These are phyloP conservation scores for Rotaria magnacalcarata DNA, from an alignment of 2,888 invertebrate species.

Conservation along the genomic window DNA sequence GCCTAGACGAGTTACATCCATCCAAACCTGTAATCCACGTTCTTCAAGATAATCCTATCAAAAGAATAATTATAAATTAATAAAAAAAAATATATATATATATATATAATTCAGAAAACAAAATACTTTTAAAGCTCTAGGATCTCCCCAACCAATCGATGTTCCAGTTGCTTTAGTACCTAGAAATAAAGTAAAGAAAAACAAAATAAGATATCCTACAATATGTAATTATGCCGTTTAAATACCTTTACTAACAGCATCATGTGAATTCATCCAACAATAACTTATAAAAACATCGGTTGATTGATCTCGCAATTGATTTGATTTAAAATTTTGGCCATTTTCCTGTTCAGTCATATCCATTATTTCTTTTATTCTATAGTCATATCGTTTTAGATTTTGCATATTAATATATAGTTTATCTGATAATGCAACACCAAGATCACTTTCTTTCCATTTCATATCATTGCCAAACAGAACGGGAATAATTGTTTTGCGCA, in stretches of 20 bases:
- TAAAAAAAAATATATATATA: background rate
- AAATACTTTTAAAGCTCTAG: slow-evolving; percentile 52
- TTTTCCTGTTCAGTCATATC: slow-evolving; percentile 50
- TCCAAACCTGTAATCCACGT: background rate
- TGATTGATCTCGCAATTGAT: slow-evolving; percentile 1
- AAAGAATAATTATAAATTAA: background rate
- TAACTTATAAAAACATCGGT: slow-evolving; percentile 45
- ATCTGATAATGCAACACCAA: slow-evolving; percentile 33
- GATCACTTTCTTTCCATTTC: slow-evolving; percentile 38
- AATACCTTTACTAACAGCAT: slow-evolving; percentile 51
- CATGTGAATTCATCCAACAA: slow-evolving; percentile 56
- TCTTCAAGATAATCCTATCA: background rate
- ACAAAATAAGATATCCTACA: slow-evolving; percentile 46
- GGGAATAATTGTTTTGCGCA: slow-evolving; percentile 13
- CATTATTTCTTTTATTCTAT: slow-evolving; percentile 53
- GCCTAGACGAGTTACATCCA: slow-evolving; percentile 17
- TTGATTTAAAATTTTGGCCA: background rate
- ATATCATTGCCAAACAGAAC: background rate
- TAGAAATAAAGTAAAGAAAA: background rate
- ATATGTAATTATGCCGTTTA: slow-evolving; percentile 46
- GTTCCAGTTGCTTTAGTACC: background rate
- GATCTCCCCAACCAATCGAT: slow-evolving; percentile 53
- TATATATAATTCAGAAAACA: slow-evolving; percentile 44
- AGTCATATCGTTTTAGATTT: slow-evolving; percentile 50
- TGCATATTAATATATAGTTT: slow-evolving; percentile 53